Base-by-base conservation (phyloP, 2,113 vertebrate genomes). In the Solea solea region DNA sequence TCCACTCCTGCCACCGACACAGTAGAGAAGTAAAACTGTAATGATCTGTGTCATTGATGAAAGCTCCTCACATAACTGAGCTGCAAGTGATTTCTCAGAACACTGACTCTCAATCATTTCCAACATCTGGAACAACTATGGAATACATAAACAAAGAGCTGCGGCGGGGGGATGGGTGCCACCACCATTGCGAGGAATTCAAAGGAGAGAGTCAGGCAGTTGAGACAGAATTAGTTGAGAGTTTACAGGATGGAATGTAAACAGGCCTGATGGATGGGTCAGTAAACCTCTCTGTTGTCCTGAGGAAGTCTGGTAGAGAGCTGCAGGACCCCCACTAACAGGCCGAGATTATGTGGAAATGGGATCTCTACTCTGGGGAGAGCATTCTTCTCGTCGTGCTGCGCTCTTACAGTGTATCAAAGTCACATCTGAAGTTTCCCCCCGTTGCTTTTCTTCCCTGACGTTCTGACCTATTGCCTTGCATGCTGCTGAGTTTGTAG, bases 101-200 rank as follows among this genome's bases (percentile, higher is more conserved):
- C 84, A 83, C 90, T 81, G 85, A 82, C 74, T 89, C 80, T 86
- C 87, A 86, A 91, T 91, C 81, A 90, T 92, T 85, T 77, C 57
- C 66, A 84, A 90, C 90, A 93, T 93, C 91, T 93, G 93, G 92
- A 93, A 89, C 86, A 74, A 86, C 86, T 86, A 71, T 78, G 58
- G 82, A 80, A 91, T 86, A 88, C 82, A 83, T 90, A 88, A 93
- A 91, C 89, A 88, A 80, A 68, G 67, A 4, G 64, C 21, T 11
- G 60, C 59, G 48, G 56, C 54, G 65, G 74, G 70, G 76, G 58
- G 73, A 68, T 55, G 72, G 82, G 72, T 86, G 83, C 75, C 78
- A 86, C 89, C 81, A 64, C 79, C 73, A 48, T 48, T 34, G 54
- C 72, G 39, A 57, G 76, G 61, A 79, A 78, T 78, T 87, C 84